These are phyloP conservation scores for Stomatorhinus walkeri DNA, from an alignment of 2,797 vertebrate genomes.

Conservation along the genomic window DNA sequence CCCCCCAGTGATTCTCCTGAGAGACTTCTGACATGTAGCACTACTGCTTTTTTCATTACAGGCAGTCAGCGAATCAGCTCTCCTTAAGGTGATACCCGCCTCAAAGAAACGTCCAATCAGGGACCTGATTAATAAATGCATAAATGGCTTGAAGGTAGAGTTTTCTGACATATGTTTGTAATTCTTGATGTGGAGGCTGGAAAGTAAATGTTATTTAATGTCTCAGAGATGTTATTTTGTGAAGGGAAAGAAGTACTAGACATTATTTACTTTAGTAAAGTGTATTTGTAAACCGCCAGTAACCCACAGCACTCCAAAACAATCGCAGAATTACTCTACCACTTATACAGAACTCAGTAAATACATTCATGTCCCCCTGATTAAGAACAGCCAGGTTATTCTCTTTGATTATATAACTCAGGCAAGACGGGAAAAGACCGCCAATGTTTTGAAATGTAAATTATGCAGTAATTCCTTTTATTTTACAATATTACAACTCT, in stretches of 20 bases:
- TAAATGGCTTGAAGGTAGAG: background rate
- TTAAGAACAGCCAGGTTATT: conserved; percentile 1
- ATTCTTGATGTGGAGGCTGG: background rate
- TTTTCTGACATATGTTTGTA: background rate
- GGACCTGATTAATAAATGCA: background rate
- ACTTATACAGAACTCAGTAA: background rate
- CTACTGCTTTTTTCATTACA: background rate
- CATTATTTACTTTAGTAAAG: background rate
- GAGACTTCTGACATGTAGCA: background rate
- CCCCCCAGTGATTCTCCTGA: background rate
- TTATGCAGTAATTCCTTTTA: background rate
- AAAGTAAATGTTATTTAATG: background rate
- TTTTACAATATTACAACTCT: background rate
- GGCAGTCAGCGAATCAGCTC: background rate
- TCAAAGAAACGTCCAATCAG: background rate
- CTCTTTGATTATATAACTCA: background rate
- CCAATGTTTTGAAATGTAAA: conserved; percentile 6
- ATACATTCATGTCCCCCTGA: background rate
- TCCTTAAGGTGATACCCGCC: background rate
- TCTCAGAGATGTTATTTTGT: background rate
- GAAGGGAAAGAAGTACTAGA: background rate
- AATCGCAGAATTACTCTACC: background rate
- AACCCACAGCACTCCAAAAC: background rate
- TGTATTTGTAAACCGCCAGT: background rate
- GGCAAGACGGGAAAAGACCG: background rate